Evolutionary conservation across 1,140 invertebrate species (phyloP), one percentile per base, ranked within the genome.

Genomic region (Hypsibius dujardini): DNA sequence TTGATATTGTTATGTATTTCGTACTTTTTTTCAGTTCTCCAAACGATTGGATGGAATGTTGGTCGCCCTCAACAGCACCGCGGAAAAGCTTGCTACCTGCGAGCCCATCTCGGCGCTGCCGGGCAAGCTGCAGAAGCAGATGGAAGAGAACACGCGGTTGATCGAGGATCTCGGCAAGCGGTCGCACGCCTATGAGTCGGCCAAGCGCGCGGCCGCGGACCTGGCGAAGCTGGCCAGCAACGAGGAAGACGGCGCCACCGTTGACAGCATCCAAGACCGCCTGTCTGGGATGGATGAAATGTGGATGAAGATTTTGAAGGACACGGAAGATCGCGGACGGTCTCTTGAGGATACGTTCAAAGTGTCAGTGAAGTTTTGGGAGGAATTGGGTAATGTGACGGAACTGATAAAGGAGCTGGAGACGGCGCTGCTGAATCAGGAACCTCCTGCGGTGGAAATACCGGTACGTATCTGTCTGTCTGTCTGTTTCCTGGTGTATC

Each of bases 41-140:
- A 93, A 98, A 77, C 94, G 95, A 81, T 80, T 97, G 40, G 93
- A 97, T 79, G 92, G 92, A 42, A 94, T 97, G 90, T 79, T 97
- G 50, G 87, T 92, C 28, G 90, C 90, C 1, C 79, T 98, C 72
- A 85, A 87, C 0, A 88, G 87, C 45, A 91, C 94, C 0, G 88
- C 89, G n/a, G 93, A 96, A 75, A 90, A 94, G 80, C 78, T 84
- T 7, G 85, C 92, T 1, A 85, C 88, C 74, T 86, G 87, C 67
- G 93, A 97, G 77, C 90, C 94, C 0, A 86, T 98, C 1, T 93
- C 93, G 3, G 92, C 93, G 2, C 89, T 96, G 80, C 92, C 93
- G 2, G 88, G 92, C 47, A 90, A 92, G 79, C 87, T 98, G 72
- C 83, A 87, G 60, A 92, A 95, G 76, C 95, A 98, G 81, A 90